A percentile compares a stretch with the other conserved stretches of the same genome.
phyloP scores from a whole-genome alignment of 2,888 invertebrate genomes.

The Diachrysia chrysitis region DNA sequence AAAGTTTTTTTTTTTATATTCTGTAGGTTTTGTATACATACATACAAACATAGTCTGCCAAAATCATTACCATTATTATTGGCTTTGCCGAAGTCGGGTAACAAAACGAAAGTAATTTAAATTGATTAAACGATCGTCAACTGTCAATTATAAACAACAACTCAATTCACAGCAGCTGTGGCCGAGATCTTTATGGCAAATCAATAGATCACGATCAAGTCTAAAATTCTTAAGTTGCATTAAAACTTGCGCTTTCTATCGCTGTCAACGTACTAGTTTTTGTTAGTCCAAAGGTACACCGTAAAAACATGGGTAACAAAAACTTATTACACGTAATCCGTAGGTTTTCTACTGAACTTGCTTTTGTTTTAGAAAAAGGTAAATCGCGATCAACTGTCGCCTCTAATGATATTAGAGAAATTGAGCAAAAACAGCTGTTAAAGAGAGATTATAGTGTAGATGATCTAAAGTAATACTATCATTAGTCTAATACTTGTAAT shows the following conservation, averaged over 20 bases:
- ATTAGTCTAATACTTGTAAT: background rate
- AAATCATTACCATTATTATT: no score
- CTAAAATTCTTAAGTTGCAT: background rate
- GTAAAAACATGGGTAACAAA: conserved; percentile 1
- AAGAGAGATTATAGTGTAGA: conserved; percentile 1
- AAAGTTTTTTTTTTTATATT: no score
- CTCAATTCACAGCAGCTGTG: background rate
- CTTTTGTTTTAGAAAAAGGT: conserved; percentile 5
- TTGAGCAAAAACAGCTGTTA: background rate
- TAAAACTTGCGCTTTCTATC: conserved; percentile 1
- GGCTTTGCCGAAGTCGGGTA: no score
- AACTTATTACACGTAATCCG: conserved; percentile 2
- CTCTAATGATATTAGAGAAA: conserved; percentile 4
- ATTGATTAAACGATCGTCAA: background rate
- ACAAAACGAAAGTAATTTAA: background rate
- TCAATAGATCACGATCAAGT: background rate
- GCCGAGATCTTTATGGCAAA: conserved; percentile 1
- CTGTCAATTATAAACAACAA: background rate
- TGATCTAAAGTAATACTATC: background rate
- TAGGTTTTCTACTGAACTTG: conserved; percentile 1
- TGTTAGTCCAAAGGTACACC: background rate
- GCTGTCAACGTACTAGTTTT: conserved; percentile 1
- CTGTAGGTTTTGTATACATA: no score
- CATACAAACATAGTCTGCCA: no score
- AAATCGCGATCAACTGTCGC: background rate